Percentiles rank a stretch among this genome's conserved stretches.
Evolutionary conservation across 1,140 invertebrate genomes (phyloP).

Genomic region (Heliconius himera): DNA sequence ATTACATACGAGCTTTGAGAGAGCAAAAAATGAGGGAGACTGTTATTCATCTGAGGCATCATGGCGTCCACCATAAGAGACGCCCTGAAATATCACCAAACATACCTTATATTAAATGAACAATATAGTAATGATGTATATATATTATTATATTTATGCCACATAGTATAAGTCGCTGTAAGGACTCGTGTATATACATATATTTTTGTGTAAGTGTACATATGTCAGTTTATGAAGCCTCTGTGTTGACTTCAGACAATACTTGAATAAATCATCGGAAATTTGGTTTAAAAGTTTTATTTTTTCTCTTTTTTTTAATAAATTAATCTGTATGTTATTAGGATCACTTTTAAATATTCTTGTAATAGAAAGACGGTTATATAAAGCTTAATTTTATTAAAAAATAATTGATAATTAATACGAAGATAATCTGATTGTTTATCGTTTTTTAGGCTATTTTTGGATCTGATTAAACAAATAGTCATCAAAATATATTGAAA

Average conservation of each 20-base stretch:
- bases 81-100: slow-evolving; percentile 61
- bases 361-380: background rate
- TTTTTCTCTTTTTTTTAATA: slow-evolving; percentile 20
- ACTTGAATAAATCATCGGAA: slow-evolving; percentile 67
- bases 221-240: slow-evolving; percentile 55
- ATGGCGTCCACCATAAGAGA: slow-evolving; percentile 65
- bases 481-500: too few relatives aligned
- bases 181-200: slow-evolving; percentile 69
- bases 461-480: too few relatives aligned
- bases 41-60: slow-evolving; percentile 71
- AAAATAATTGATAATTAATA: background rate
- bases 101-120: slow-evolving; percentile 68
- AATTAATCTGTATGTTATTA: background rate
- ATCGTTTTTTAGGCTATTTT: too few relatives aligned
- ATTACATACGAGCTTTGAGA: slow-evolving; percentile 66
- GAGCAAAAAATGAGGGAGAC: slow-evolving; percentile 71
- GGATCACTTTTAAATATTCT: too few relatives aligned
- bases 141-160: slow-evolving; percentile 38
- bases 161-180: slow-evolving; percentile 52
- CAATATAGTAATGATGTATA: slow-evolving; percentile 46
- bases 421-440: too few relatives aligned
- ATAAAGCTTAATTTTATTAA: background rate
- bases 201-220: slow-evolving; percentile 72
- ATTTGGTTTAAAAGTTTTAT: slow-evolving; percentile 55
- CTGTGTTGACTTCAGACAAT: slow-evolving; percentile 76